Base-by-base conservation (phyloP, 1,140 invertebrate genomes). In the Portunus trituberculatus region DNA sequence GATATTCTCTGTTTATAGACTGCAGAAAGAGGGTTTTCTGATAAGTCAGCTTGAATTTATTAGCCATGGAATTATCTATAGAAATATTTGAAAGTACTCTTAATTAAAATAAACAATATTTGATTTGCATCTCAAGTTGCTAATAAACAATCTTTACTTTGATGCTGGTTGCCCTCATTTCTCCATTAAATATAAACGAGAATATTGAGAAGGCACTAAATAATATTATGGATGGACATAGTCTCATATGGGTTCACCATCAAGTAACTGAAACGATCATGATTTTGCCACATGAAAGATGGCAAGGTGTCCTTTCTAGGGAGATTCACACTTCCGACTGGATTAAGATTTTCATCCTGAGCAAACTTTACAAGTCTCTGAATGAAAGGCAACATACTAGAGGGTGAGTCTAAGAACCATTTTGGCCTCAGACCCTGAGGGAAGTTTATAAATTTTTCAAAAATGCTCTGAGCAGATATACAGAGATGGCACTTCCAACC, bases 401-500 rank as follows among this genome's bases (percentile, higher is more conserved):
- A 88, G 45, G 94, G 67, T 25, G 91, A 95, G 14, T 92, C 91
- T 76, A 91, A 48, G 52, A 95, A 92, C 94, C 91, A 92, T 45
- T 92, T 92, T 39, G 91, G 91, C 76, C 83, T 46, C 39, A 76
- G 32, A 28, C 76, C 83, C 46, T 76, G 39, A n/a, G 94, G 91
- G 25, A 46, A 67, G 59, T 76, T 88, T 14, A 46, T 31, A 12
- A 95, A 95, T 82, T 95, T 95, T 12, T 82, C 7, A 46, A 93
- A 95, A 46, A 95, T 92, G 31, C 88, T 93, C 48, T 92, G 91
- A 76, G 92, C 91, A 28, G 94, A 92, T 4, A 95, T 52, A 28
- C 94, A 95, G 20, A 95, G 46, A 28, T 95, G 94, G 84, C 94
- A 95, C 76, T 48, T 95, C 94, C 94, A 95, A 8, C 94, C 94